Base-by-base conservation (phyloP, 2,113 vertebrate species). In the Haliaeetus leucogaster region DNA sequence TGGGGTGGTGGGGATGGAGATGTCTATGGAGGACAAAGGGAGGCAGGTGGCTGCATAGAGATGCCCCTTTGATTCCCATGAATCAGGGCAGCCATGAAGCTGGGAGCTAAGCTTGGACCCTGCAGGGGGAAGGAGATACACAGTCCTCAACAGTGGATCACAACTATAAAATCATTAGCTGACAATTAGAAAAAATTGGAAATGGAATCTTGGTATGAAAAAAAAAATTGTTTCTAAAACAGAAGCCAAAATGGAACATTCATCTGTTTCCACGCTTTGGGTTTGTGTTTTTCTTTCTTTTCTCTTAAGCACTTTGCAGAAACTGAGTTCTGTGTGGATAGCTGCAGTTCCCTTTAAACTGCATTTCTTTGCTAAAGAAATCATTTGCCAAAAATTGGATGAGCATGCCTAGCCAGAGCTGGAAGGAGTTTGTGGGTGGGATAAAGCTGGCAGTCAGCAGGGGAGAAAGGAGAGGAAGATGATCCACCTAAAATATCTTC, bases 391-490 rank as follows among this genome's bases (percentile, higher is more conserved):
- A n/a, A 74, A 76, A n/a, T 40, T 59, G 70, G 61, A 67, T 53
- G 25, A 79, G 47, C 14, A 10, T 48, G 71, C 58, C 71, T 81
- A 48, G 81, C 72, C 61, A 68, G 84, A 91, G 78, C 82, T 95
- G 84, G 95, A 93, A 82, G 73, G 73, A 88, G 62, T 56, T 91
- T 95, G 90, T 94, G 95, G 58, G 66, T 93, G 79, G 91, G 93
- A 91, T 94, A 82, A 93, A 96, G 19, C 84, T 93, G 87, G 78
- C 86, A 91, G 56, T 79, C 91, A 91, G 48, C 87, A 96, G 82
- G 71, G 78, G 40, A 96, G 89, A 84, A 86, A 85, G 52, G 65
- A 70, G 73, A 93, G 74, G 70, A 82, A 95, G 94, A 94, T 0
- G 3, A 96, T 61, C 58, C 85, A 85, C 87, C 30, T 82, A 79